Evolutionary conservation across 1,140 invertebrate species (phyloP).

Genomic region (Procambarus virginalis): DNA sequence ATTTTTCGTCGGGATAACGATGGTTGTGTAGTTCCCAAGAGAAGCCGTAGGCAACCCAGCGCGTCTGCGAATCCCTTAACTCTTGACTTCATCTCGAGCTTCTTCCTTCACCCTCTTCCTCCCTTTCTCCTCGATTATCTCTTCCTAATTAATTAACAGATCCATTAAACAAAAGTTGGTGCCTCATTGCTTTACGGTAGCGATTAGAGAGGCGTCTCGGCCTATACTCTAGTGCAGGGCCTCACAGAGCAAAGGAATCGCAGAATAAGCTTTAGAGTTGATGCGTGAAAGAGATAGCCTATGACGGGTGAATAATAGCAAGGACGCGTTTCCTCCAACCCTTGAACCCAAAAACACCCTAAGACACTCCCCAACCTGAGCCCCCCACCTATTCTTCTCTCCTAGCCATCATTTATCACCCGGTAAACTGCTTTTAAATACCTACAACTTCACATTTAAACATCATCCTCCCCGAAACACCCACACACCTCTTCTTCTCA

Average conservation of each 20-base stretch:
- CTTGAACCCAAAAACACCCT: conserved; percentile 28
- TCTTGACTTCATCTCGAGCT: conserved; percentile 37
- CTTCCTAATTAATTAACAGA: conserved; percentile 6
- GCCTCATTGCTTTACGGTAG: not conserved
- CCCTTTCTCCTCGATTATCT: conserved; percentile 17
- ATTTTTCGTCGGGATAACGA: not conserved
- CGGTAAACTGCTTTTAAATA: not conserved
- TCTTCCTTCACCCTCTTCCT: conserved; percentile 6
- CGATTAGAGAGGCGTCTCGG: not conserved
- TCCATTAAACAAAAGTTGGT: not conserved
- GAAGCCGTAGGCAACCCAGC: conserved; percentile 58
- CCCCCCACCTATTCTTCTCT: not conserved
- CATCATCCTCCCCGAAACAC: too few relatives aligned
- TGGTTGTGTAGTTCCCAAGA: not conserved
- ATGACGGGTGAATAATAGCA: conserved; percentile 51
- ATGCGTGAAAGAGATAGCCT: conserved; percentile 46
- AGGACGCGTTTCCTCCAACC: conserved; percentile 36
- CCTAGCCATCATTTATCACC: not conserved
- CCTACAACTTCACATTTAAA: not conserved
- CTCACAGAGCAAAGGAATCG: conserved; percentile 11
- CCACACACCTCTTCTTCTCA: not conserved
- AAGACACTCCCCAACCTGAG: not conserved
- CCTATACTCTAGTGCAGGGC: not conserved
- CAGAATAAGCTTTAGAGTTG: conserved; percentile 37
- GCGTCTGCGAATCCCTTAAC: conserved; percentile 38